These are phyloP conservation scores for Ruditapes philippinarum DNA, from an alignment of 1,140 invertebrate genomes.

Conservation along the genomic window DNA sequence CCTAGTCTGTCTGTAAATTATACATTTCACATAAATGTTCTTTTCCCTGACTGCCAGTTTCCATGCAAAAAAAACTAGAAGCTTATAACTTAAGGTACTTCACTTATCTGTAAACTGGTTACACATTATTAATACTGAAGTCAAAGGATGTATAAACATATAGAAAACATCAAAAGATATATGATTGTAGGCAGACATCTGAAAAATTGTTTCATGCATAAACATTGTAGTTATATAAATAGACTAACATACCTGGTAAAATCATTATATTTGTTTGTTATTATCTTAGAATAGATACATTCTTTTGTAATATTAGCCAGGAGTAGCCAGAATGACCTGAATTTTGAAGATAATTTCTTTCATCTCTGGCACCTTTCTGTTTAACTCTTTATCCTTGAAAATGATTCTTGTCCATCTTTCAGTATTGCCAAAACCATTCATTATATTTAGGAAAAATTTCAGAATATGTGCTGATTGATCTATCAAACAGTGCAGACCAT, in stretches of 20 bases:
- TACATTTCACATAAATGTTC: neutral
- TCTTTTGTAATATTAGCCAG: no score
- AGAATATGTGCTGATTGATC: no score
- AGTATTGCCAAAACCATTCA: no score
- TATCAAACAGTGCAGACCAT: no score
- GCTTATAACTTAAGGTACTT: neutral
- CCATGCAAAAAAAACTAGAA: neutral
- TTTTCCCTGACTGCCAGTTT: neutral
- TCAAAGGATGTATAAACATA: neutral
- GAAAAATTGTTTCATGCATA: neutral
- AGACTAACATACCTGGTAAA: neutral
- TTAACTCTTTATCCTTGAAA: no score
- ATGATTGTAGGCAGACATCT: neutral
- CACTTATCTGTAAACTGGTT: neutral
- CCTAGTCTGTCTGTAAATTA: neutral
- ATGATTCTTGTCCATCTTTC: no score
- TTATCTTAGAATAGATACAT: no score
- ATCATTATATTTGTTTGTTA: no score
- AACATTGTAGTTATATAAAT: neutral
- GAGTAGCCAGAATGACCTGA: no score
- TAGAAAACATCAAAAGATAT: neutral
- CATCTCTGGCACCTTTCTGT: no score
- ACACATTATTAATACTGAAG: neutral
- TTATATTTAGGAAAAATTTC: no score
- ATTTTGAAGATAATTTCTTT: no score